Evolutionary conservation across 2,113 vertebrate species (phyloP).

Genomic region (Gymnocephalus cernua): DNA sequence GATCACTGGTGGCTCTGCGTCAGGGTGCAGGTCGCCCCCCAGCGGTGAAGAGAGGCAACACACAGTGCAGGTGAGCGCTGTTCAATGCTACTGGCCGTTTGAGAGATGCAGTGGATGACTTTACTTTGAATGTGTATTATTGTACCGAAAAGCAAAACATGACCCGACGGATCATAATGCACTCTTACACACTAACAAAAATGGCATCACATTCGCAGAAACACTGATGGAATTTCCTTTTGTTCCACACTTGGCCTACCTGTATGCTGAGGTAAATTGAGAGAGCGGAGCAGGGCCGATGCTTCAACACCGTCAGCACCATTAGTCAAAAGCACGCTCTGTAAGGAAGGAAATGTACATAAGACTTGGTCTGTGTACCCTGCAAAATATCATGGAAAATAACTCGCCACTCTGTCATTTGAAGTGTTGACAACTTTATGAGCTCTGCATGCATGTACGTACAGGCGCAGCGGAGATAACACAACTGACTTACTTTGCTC

Average conservation of each 20-base stretch:
- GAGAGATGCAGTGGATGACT: not conserved
- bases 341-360: constrained; percentile 17
- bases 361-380: not conserved
- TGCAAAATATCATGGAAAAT: constrained; percentile 24
- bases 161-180: fast-evolving
- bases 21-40: constrained; percentile 68
- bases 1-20: constrained; percentile 28
- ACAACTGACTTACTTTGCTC: constrained; percentile 70
- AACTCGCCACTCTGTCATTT: constrained; percentile 1
- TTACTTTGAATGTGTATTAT: not conserved
- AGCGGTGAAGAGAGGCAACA: constrained; percentile 59
- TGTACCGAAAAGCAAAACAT: too few relatives aligned
- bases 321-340: constrained; percentile 51
- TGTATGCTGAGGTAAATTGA: constrained; percentile 79
- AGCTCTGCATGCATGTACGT: constrained; percentile 36
- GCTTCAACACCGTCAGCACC: constrained; percentile 34
- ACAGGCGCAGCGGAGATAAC: not conserved
- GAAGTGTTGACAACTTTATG: constrained; percentile 38
- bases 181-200: not conserved
- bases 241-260: constrained; percentile 52
- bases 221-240: not conserved
- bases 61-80: constrained; percentile 61
- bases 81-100: constrained; percentile 33
- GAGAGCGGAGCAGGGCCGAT: constrained; percentile 66
- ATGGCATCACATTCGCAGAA: not conserved